Evolutionary conservation across 2,888 invertebrate genomes (phyloP).

Genomic region (Melanostoma scalare): DNA sequence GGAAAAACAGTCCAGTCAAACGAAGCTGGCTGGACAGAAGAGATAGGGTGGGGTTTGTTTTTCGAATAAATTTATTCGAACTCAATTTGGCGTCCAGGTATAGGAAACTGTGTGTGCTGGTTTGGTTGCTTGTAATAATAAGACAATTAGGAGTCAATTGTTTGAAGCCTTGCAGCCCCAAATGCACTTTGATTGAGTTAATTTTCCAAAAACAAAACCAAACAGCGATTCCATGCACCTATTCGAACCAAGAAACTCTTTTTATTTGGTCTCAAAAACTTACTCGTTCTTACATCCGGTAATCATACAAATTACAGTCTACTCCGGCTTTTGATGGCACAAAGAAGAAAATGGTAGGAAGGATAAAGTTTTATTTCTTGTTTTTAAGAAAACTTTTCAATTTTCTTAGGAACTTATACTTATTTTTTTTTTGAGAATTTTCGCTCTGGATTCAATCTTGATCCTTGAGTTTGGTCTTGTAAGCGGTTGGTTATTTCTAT

Average conservation of each 20-base stretch:
- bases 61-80: neutral
- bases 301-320: constrained; percentile 51
- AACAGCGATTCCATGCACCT: neutral
- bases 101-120: too few relatives aligned
- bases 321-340: constrained; percentile 36
- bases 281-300: constrained; percentile 46
- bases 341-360: neutral
- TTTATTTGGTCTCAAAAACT: constrained; percentile 19
- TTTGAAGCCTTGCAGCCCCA: constrained; percentile 18
- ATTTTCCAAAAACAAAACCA: too few relatives aligned
- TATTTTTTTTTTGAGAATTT: constrained; percentile 7
- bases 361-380: constrained; percentile 15
- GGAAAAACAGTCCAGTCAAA: constrained; percentile 24
- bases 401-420: neutral
- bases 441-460: neutral
- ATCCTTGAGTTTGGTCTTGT: constrained; percentile 16
- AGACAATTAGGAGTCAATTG: constrained; percentile 44
- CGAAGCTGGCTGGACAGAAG: constrained; percentile 1
- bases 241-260: neutral
- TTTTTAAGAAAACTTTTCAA: constrained; percentile 43
- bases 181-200: constrained; percentile 14
- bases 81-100: too few relatives aligned
- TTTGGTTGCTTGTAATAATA: too few relatives aligned
- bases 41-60: neutral
- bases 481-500: constrained; percentile 35